Percentiles rank a stretch among this genome's conserved stretches.
These are phyloP conservation scores for Pampus argenteus DNA, from an alignment of 2,797 vertebrate species.

Conservation along the genomic window DNA sequence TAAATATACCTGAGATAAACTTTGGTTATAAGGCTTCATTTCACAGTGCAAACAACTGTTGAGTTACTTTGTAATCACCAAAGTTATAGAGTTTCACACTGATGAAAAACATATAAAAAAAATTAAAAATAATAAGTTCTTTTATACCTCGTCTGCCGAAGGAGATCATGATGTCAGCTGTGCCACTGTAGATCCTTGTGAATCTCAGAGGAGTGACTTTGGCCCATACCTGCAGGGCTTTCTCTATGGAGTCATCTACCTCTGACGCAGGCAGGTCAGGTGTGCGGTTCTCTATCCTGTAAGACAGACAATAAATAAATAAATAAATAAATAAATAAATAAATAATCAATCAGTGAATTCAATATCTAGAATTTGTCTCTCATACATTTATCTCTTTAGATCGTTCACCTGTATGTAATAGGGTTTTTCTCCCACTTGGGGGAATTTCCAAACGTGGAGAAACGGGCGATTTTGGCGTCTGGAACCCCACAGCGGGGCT, in stretches of 20 bases:
- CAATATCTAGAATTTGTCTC: no score
- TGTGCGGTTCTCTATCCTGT: slow-evolving; percentile 91
- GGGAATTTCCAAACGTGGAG: slow-evolving; percentile 72
- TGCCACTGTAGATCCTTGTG: slow-evolving; percentile 83
- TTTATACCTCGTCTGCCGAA: slow-evolving; percentile 77
- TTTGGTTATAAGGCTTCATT: no score
- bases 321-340: neutral
- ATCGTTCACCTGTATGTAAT: slow-evolving; percentile 91
- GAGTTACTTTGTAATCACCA: neutral
- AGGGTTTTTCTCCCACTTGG: slow-evolving; percentile 85
- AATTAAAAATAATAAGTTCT: neutral
- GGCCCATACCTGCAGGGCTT: slow-evolving; percentile 91
- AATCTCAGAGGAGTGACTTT: slow-evolving; percentile 90
- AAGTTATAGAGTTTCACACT: neutral
- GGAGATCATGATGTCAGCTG: slow-evolving; percentile 93
- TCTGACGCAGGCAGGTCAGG: slow-evolving; percentile 89
- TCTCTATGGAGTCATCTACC: slow-evolving; percentile 88
- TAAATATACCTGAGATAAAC: no score
- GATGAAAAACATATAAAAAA: no score
- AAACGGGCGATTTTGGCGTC: slow-evolving; percentile 81
- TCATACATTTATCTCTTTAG: neutral
- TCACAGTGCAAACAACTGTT: no score
- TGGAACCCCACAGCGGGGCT: slow-evolving; percentile 91
- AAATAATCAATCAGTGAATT: neutral
- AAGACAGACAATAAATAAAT: slow-evolving; percentile 13